Evolutionary conservation across 2,113 vertebrate genomes (phyloP).

Genomic region (Pardalotus punctatus): DNA sequence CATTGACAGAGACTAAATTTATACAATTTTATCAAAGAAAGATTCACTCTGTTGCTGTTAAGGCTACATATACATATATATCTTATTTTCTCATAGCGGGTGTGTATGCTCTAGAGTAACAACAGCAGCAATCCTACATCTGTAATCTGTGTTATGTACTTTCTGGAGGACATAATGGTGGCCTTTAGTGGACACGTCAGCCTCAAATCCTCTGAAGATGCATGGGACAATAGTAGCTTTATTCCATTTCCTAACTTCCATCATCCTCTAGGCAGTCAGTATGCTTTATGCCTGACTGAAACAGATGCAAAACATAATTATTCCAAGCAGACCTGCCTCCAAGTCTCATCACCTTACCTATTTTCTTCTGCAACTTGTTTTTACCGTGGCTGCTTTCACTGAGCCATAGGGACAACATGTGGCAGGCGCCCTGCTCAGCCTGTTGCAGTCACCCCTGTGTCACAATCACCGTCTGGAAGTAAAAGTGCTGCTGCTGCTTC

Average conservation of each 20-base stretch:
- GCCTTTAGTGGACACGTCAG: not conserved
- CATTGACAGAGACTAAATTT: not conserved
- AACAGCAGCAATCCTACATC: not conserved
- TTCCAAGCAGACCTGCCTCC: not conserved
- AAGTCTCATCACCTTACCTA: not conserved
- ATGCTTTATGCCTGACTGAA: not conserved
- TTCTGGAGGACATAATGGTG: not conserved
- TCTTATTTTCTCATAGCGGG: not conserved
- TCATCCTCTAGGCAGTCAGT: not conserved
- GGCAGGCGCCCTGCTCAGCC: not conserved
- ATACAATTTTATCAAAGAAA: not conserved
- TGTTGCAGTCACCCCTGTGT: not conserved
- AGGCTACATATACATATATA: not conserved
- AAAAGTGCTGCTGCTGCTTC: not conserved
- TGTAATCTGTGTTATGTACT: not conserved
- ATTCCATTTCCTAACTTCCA: not conserved
- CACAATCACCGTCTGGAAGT: not conserved
- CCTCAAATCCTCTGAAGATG: not conserved
- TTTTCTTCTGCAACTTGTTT: not conserved
- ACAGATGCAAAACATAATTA: not conserved
- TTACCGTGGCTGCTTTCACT: not conserved
- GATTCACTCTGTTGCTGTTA: not conserved
- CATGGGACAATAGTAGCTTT: not conserved
- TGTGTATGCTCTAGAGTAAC: not conserved
- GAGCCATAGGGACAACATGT: fast-evolving